Base-by-base conservation (phyloP, 2,113 vertebrate genomes). In the Epinephelus cyanopodus region DNA sequence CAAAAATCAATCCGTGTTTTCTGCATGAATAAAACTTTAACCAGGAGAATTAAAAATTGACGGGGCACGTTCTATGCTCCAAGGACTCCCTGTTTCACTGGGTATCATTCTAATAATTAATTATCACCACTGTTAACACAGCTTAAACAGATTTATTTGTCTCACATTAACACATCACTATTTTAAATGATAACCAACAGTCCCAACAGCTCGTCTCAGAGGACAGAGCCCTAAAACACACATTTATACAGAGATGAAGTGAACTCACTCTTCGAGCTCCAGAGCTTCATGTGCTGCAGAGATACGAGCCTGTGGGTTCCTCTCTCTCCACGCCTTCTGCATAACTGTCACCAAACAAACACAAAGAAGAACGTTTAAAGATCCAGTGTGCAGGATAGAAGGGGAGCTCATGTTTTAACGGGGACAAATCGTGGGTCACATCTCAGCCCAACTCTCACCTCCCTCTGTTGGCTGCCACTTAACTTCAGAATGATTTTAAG, bases 271-370 rank as follows among this genome's bases (percentile, higher is more conserved):
- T 89, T 99, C 99, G 64, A 99, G 95, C 90, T 99, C 98, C 94
- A 99, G 96, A 80, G 98, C 98, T 96, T 99, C 98, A 11, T 99
- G 98, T 57, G 98, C 98, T 74, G 98, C 98, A 75, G 98, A 98
- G 94, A 99, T 98, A 74, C 98, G 96, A 84, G 98, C 98, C 95
- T 99, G 98, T 9, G 98, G 98, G 81, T 99, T 99, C 93, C 98
- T 97, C 92, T 99, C 98, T 93, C 98, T 96, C 98, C 98, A 99
- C 25, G 98, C 98, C 94, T 99, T 99, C 88, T 99, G 98, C 98
- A 99, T 99, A 90, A 99, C 98, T 99, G 88, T 86, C 84, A 88
- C 84, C 42, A 93, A 85, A 94, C 79, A 93, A 23, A 45, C 60
- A 68, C 7, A 54, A 0, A 77, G 5, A 19, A 15, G 10, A 25